Evolutionary conservation across 2,888 invertebrate genomes (phyloP), one percentile per base, ranked within the genome.

Genomic region (Phalera bucephala): DNA sequence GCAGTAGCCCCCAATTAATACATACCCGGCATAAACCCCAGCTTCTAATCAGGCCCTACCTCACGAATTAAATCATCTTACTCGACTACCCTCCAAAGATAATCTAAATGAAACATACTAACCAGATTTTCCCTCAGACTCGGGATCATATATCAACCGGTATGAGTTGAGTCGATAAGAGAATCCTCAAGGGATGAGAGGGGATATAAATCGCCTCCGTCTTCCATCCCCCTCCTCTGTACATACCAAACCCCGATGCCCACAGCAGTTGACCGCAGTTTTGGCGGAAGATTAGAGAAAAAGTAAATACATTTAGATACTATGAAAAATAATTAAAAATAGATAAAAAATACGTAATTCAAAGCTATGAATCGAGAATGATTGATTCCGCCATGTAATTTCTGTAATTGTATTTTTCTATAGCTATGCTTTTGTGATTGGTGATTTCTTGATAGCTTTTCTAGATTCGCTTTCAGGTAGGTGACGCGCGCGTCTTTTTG

Each of bases 161-260:
- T 64, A 74, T 74, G 72, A 74, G 60, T 58, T 48, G 48, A 64
- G 60, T 72, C 68, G 75, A 75, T 76, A 73, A 72, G 69, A 60
- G 56, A 58, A 57, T 62, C 63, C 75, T 67, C 65, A 27, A 62
- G 77, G 76, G 72, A 68, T 45, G 61, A 63, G 64, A 60, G 67
- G 63, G 64, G 66, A 61, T 58, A 65, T 76, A 73, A 75, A 73
- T 73, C 65, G 49, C 17, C 36, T 47, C 40, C 36, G n/a, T 8
- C 45, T 36, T 38, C 48, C 48, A 36, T 35, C 31, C 45, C 35
- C 34, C 17, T 17, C 17, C 17, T 5, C 17, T n/a, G n/a, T n/a
- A n/a, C n/a, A n/a, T 28, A 13, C n/a, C 9, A 30, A 26, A 45
- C 42, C 52, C 40, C 30, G 12, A 25, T 22, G 31, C 32, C 39